Conservation (phyloP, 2,113 vertebrate genomes). For the Entomyzon cyanotis region DNA sequence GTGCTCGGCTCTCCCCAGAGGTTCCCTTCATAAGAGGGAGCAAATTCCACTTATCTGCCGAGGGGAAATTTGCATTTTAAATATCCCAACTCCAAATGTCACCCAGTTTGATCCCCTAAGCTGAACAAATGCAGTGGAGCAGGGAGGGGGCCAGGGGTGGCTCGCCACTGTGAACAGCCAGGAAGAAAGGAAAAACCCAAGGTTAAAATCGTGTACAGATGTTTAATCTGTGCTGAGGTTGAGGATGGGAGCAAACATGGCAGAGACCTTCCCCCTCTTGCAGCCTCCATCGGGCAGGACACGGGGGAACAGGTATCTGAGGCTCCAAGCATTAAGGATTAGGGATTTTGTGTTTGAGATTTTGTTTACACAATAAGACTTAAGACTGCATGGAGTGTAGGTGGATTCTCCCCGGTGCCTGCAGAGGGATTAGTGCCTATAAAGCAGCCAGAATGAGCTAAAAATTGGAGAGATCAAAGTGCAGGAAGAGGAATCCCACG, state of each 20-base stretch:
- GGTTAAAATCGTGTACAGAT: background rate
- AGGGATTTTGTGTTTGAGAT: conserved; percentile 47
- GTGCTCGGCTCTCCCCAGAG: background rate
- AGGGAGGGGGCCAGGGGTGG: background rate
- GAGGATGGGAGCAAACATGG: background rate
- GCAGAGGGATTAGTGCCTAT: conserved; percentile 62
- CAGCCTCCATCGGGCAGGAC: background rate
- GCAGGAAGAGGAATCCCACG: background rate
- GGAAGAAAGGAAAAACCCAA: background rate
- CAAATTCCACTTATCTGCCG: conserved; percentile 50
- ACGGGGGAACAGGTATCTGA: background rate
- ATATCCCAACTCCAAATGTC: conserved; percentile 60
- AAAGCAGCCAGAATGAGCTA: conserved; percentile 47
- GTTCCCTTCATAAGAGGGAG: conserved; percentile 43
- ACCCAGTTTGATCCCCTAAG: conserved; percentile 48
- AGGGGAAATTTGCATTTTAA: conserved; percentile 62
- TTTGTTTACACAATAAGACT: conserved; percentile 66
- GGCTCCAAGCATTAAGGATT: conserved; percentile 19
- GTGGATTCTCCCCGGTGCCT: conserved; percentile 62
- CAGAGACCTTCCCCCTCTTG: background rate
- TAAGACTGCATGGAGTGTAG: conserved; percentile 58
- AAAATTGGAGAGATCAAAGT: conserved; percentile 56
- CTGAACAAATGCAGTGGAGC: conserved; percentile 36
- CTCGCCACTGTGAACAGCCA: fast-evolving
- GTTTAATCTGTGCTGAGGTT: background rate